Conservation (phyloP, 2,797 vertebrate genomes). For the Falco novaeseelandiae region DNA sequence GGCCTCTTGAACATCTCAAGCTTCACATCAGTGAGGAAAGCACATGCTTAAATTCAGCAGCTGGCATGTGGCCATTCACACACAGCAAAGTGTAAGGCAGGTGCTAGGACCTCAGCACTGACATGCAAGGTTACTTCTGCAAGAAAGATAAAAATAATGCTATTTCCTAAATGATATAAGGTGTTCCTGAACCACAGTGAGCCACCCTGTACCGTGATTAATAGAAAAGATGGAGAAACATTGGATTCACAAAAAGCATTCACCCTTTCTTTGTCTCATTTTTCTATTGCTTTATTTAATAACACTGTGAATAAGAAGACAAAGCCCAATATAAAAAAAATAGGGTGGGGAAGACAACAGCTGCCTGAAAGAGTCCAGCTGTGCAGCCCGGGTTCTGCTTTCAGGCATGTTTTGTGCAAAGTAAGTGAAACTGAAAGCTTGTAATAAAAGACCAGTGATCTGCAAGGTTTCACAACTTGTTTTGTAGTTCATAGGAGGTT, state of each 20-base stretch:
- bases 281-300: not conserved
- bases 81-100: not conserved
- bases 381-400: not conserved
- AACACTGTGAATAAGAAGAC: not conserved
- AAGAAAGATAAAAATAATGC: not conserved
- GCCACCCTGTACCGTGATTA: not conserved
- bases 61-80: not conserved
- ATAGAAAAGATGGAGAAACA: not conserved
- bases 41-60: not conserved
- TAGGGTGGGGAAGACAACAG: not conserved
- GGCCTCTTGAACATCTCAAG: not conserved
- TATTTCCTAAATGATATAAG: not conserved
- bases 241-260: not conserved
- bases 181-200: not conserved
- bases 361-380: slow-evolving; percentile 16
- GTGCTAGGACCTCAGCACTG: not conserved
- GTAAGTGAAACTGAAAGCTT: slow-evolving; percentile 54
- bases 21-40: not conserved
- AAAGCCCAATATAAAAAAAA: not conserved
- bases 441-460: not conserved
- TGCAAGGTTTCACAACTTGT: slow-evolving; percentile 17
- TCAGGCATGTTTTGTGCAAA: slow-evolving; percentile 32
- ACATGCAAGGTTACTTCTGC: not conserved
- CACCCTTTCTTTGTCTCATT: not conserved
- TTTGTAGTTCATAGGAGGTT: slow-evolving; percentile 9